phyloP scores from a whole-genome alignment of 2,113 vertebrate genomes.

The Cyanoramphus novaezelandiae region DNA sequence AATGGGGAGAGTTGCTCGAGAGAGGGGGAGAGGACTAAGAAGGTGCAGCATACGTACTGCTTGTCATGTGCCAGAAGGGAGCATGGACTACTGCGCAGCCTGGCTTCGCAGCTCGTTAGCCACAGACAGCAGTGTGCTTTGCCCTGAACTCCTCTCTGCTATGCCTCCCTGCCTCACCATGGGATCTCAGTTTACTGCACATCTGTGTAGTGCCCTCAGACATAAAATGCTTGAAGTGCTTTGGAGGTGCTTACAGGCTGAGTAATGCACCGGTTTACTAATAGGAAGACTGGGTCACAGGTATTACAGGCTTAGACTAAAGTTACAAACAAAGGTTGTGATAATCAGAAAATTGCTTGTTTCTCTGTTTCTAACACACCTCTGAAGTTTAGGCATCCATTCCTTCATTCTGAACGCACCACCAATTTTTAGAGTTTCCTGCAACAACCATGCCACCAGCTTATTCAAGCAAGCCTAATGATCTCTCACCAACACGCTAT shows the following conservation, averaged over 20 bases:
- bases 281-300: background rate
- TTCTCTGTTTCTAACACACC: background rate
- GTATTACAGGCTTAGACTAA: background rate
- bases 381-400: background rate
- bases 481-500: accelerated
- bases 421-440: background rate
- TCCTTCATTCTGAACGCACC: background rate
- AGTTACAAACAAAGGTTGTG: background rate
- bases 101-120: background rate
- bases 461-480: background rate
- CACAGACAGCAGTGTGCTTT: background rate
- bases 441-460: background rate
- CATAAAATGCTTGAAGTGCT: background rate
- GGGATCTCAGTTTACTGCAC: background rate
- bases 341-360: background rate
- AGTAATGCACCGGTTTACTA: background rate
- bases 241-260: background rate
- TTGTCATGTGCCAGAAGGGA: background rate
- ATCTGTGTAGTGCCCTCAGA: background rate
- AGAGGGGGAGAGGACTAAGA: background rate
- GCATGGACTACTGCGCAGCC: accelerated
- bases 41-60: background rate
- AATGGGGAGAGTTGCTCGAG: background rate
- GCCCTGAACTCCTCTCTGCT: background rate
- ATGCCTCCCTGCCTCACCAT: background rate